Evolutionary conservation across 1,140 invertebrate genomes (phyloP).

Genomic region (Pseudachorutes palmiensis): DNA sequence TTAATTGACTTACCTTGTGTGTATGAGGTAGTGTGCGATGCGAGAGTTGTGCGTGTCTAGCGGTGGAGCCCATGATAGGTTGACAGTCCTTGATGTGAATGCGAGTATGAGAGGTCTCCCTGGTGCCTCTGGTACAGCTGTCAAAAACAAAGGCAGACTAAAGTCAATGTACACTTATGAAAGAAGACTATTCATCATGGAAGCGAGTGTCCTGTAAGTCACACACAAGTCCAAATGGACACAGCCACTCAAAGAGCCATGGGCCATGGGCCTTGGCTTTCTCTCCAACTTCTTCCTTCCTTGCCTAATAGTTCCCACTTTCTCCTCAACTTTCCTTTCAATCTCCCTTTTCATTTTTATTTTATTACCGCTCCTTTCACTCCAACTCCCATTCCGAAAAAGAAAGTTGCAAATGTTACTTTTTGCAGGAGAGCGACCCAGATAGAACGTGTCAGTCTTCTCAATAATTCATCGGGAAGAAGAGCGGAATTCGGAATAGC

Average conservation of each 20-base stretch:
- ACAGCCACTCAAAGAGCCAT: background rate
- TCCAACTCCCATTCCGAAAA: background rate
- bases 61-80: conserved; percentile 65
- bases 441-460: conserved; percentile 25
- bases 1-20: conserved; percentile 54
- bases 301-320: too few relatives aligned
- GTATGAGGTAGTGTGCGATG: conserved; percentile 63
- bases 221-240: background rate
- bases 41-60: conserved; percentile 60
- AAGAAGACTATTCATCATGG: background rate
- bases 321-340: conserved; percentile 17
- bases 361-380: conserved; percentile 5
- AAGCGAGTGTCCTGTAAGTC: background rate
- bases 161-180: background rate
- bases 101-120: conserved; percentile 60
- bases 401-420: conserved; percentile 16
- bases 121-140: conserved; percentile 48
- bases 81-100: conserved; percentile 63
- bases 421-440: conserved; percentile 10
- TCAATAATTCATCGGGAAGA: conserved; percentile 30
- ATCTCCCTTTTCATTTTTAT: conserved; percentile 16
- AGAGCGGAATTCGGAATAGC: conserved; percentile 12
- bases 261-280: background rate
- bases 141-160: background rate
- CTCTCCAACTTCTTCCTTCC: background rate